Conservation (phyloP, 2,888 invertebrate genomes). For the Pachymerium ferrugineum region DNA sequence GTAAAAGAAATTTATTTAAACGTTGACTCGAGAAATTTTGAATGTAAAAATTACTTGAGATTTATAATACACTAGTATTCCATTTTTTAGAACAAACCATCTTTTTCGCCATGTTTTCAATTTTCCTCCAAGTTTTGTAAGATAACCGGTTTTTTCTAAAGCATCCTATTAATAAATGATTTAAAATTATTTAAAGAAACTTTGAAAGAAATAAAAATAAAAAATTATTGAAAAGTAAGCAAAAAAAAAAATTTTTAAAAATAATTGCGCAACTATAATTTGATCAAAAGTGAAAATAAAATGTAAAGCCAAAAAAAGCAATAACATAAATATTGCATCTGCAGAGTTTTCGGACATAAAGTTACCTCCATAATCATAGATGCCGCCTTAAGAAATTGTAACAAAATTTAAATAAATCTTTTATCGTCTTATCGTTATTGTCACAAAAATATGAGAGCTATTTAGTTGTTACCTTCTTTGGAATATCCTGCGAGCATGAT, state of each 20-base stretch:
- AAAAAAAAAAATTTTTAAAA: no score
- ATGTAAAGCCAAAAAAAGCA: not conserved
- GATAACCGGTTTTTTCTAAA: conserved; percentile 80
- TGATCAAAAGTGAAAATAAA: no score
- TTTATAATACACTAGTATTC: conserved; percentile 89
- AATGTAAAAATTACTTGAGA: conserved; percentile 59
- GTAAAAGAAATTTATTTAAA: not conserved
- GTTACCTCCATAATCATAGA: conserved; percentile 30
- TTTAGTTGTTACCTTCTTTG: conserved; percentile 40
- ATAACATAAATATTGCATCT: no score
- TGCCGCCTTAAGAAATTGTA: not conserved
- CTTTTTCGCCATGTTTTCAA: conserved; percentile 93
- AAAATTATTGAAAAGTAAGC: no score
- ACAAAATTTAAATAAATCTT: not conserved
- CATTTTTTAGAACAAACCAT: conserved; percentile 93
- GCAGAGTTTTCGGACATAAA: no score
- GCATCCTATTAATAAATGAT: conserved; percentile 46
- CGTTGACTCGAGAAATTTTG: no score
- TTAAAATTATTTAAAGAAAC: no score
- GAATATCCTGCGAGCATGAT: conserved; percentile 41
- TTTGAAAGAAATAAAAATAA: no score
- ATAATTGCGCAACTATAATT: no score
- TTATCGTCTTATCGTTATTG: no score
- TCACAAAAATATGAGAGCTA: no score
- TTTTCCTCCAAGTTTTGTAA: conserved; percentile 87